Evolutionary conservation across 2,888 invertebrate species (phyloP).

Genomic region (Cantharis nigra): DNA sequence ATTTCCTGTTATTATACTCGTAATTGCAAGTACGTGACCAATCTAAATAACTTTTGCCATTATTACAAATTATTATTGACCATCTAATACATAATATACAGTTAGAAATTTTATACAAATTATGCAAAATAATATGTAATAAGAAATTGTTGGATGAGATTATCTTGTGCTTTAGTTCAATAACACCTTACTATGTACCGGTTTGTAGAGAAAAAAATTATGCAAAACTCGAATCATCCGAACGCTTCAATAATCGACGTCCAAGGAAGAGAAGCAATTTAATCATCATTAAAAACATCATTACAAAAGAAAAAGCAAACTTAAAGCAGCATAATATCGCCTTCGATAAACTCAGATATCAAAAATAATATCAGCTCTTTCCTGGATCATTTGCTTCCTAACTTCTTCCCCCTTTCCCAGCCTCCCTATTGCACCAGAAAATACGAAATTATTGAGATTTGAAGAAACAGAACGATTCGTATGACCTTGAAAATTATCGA

Average conservation of each 20-base stretch:
- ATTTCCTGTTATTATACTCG: constrained; percentile 5
- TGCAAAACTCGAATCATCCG: neutral
- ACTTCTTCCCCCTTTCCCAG: no score
- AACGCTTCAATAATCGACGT: neutral
- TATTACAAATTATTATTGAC: constrained; percentile 11
- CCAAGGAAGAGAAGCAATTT: neutral
- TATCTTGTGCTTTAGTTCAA: neutral
- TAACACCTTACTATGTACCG: neutral
- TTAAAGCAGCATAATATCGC: no score
- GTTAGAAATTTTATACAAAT: constrained; percentile 7
- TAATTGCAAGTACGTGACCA: neutral
- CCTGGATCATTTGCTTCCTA: no score
- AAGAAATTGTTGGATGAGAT: neutral
- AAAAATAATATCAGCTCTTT: no score
- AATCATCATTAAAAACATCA: neutral
- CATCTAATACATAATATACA: constrained; percentile 4
- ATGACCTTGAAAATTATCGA: no score
- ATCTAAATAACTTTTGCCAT: neutral
- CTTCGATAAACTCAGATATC: no score
- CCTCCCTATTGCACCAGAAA: no score
- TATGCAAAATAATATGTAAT: constrained; percentile 2
- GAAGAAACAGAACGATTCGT: no score
- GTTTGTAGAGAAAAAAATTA: neutral
- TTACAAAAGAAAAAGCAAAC: neutral
- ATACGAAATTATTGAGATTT: no score